A percentile compares a stretch with the other conserved stretches of the same genome.
These are phyloP conservation scores for Lophura nycthemera DNA, from an alignment of 2,113 vertebrate species.

Conservation along the genomic window DNA sequence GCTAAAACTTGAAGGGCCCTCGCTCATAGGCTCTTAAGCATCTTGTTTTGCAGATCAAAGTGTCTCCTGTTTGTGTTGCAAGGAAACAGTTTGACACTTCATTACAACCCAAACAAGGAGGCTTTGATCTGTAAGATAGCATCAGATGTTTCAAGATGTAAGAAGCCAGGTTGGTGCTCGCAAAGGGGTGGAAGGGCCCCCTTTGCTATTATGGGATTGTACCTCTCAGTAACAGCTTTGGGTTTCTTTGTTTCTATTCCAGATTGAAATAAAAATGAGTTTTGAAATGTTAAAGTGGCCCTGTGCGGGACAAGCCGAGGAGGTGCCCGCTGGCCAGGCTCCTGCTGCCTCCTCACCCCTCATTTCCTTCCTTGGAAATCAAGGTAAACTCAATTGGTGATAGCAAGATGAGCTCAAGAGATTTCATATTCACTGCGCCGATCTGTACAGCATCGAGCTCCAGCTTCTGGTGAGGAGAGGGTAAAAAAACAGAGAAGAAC, in stretches of 20 bases:
- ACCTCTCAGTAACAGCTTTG: background rate
- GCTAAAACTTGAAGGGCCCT: background rate
- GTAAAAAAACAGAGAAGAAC: background rate
- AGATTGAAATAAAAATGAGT: background rate
- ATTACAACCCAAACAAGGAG: constrained; percentile 50
- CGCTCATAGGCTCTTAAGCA: constrained; percentile 24
- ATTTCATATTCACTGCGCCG: background rate
- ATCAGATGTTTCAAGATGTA: constrained; percentile 60
- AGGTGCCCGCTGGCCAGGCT: background rate
- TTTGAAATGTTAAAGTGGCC: background rate
- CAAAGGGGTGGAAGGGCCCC: background rate
- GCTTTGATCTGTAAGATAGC: constrained; percentile 62
- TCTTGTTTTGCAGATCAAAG: constrained; percentile 67
- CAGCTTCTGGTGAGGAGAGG: background rate
- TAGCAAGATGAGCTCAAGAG: background rate
- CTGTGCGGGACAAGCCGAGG: background rate
- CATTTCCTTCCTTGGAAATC: background rate
- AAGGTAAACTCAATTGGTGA: background rate
- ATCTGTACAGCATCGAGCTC: background rate
- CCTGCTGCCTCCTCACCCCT: background rate
- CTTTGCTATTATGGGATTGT: background rate
- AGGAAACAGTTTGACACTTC: constrained; percentile 56
- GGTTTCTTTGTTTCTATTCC: background rate
- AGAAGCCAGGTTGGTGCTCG: constrained; percentile 22
- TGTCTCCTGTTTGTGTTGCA: constrained; percentile 1